Evolutionary conservation across 2,888 invertebrate species (phyloP).

Genomic region (Cantharis lateralis): DNA sequence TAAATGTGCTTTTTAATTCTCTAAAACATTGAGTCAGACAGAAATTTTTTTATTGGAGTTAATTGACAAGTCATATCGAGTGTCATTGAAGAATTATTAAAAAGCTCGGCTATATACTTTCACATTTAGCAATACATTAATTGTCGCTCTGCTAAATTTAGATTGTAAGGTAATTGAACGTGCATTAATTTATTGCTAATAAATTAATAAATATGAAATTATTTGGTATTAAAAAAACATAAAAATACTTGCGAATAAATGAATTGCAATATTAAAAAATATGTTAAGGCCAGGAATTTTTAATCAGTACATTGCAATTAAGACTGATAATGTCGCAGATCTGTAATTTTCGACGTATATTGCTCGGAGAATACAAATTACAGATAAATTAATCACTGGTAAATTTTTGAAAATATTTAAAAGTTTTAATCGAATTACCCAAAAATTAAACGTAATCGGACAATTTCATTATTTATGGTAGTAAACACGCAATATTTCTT

Average conservation of each 20-base stretch:
- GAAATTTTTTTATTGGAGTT: slow-evolving; percentile 18
- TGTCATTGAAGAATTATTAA: slow-evolving; percentile 24
- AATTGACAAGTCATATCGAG: slow-evolving; percentile 21
- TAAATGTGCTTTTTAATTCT: slow-evolving; percentile 9
- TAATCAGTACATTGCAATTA: neutral
- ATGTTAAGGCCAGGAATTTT: neutral
- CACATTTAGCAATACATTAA: slow-evolving; percentile 17
- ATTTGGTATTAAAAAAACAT: neutral
- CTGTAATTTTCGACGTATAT: too few relatives aligned
- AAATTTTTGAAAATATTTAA: neutral
- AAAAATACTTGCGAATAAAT: neutral
- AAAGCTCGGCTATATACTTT: slow-evolving; percentile 16
- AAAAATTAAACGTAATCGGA: neutral
- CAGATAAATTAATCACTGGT: too few relatives aligned
- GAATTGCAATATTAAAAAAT: neutral
- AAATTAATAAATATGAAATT: neutral
- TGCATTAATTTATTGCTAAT: neutral
- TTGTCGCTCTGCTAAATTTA: slow-evolving; percentile 15
- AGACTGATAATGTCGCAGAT: neutral
- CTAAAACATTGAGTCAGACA: slow-evolving; percentile 22
- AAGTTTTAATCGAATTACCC: neutral
- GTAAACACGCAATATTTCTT: neutral
- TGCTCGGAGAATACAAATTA: neutral
- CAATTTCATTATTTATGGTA: neutral
- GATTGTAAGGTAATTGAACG: slow-evolving; percentile 22